Base-by-base conservation (phyloP, 92 coral and sea anemone genomes). In the Diadumene lineata region DNA sequence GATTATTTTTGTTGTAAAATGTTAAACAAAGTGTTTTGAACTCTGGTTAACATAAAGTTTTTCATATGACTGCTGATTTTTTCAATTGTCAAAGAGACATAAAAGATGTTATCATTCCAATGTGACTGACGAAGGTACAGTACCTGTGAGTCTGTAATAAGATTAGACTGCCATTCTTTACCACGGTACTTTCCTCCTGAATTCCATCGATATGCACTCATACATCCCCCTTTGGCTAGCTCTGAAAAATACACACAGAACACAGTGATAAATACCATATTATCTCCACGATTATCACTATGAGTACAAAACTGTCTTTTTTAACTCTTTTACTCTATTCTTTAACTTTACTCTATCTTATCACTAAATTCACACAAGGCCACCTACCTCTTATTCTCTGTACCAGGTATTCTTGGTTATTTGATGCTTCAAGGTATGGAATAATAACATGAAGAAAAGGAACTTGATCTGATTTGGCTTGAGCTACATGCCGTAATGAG, bases 141-240 rank as follows among this genome's bases (percentile, higher is more conserved):
- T 30, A 91, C 97, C 89, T 91, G 92, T 28, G 98, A 85, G 58
- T 94, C 97, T 8, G 98, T 90, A 2, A 88, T 68, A 11, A 88
- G 82, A 65, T 94, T 97, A 73, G 92, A 93, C 34, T 92, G 92
- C 98, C 98, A 94, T 17, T 81, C 77, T 33, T 92, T 92, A 29
- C 96, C 98, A 61, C 98, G 87, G 81, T 86, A 94, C 58, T 85
- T 88, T 17, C 97, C 93, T 0, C 98, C 98, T 6, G 91, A 86
- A 58, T 89, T 94, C 98, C 98, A 94, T 50, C 93, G 87, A 72
- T 92, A 91, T 19, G 81, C 78, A 11, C 97, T 97, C 94, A 94
- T 88, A 80, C 98, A 94, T 43, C 98, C 97, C 68, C 97, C 98
- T 27, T 86, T 88, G 10, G 91, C 97, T 17, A 94, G 82, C 55